Evolutionary conservation across 2,888 invertebrate genomes (phyloP).

Genomic region (Petrolisthes cinctipes): DNA sequence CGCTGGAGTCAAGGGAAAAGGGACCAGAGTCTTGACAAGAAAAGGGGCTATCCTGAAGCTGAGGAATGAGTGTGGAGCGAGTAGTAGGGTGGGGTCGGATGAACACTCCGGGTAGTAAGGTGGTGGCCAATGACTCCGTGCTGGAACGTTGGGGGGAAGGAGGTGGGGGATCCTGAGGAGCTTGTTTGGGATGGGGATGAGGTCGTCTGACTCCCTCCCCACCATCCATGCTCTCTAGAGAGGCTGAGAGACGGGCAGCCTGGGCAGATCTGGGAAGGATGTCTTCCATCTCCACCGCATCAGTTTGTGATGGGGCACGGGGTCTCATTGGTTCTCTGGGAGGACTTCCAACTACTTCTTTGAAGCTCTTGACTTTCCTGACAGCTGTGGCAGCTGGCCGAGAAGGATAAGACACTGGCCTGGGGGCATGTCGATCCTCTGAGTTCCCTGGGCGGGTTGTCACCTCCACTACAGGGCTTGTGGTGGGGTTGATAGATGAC

Average conservation of each 20-base stretch:
- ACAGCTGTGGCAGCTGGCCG: constrained; percentile 25
- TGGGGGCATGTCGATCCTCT: constrained; percentile 6
- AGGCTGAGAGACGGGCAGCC: constrained; percentile 50
- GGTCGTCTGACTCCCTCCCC: constrained; percentile 19
- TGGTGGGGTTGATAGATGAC: neutral
- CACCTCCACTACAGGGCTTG: neutral
- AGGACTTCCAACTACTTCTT: constrained; percentile 23
- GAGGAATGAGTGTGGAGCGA: neutral
- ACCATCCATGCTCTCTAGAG: constrained; percentile 57
- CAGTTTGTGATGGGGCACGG: constrained; percentile 30
- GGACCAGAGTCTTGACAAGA: constrained; percentile 45
- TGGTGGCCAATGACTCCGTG: constrained; percentile 62
- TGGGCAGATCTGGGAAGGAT: constrained; percentile 1
- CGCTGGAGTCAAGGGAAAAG: constrained; percentile 61
- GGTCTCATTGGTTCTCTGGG: constrained; percentile 16
- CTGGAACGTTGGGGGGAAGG: constrained; percentile 49
- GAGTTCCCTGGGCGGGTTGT: neutral
- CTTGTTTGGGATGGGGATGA: neutral
- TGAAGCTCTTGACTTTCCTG: constrained; percentile 52
- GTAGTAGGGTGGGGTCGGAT: constrained; percentile 46
- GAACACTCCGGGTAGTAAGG: constrained; percentile 60
- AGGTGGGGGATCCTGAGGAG: neutral
- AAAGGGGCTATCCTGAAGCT: neutral
- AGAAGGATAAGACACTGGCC: constrained; percentile 1
- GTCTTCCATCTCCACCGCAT: constrained; percentile 23